phyloP scores from a whole-genome alignment of 2,113 vertebrate species.

The Piliocolobus tephrosceles region DNA sequence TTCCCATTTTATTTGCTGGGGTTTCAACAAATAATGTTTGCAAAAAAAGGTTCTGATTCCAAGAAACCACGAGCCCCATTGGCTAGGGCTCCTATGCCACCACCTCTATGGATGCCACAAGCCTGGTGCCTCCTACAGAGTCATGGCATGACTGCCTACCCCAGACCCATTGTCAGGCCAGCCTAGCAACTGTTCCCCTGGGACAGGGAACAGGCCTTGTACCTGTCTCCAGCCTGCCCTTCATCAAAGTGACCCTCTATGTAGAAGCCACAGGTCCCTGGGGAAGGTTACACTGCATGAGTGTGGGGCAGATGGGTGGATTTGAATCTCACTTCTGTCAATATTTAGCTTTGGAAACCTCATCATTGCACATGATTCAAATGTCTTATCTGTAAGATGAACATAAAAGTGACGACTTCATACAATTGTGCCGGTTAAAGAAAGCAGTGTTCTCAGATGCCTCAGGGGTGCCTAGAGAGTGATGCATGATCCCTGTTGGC shows the following conservation, averaged over 20 bases:
- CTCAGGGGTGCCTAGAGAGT: fast-evolving
- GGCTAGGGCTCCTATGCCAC: not conserved
- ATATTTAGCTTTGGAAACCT: not conserved
- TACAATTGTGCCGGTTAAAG: fast-evolving
- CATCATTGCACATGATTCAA: not conserved
- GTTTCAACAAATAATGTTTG: not conserved
- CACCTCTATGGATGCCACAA: fast-evolving
- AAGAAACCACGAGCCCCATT: fast-evolving
- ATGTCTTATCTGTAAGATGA: not conserved
- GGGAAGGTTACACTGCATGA: fast-evolving
- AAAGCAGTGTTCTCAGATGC: fast-evolving
- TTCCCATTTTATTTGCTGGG: not conserved
- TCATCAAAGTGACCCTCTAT: not conserved
- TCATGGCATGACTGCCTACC: not conserved
- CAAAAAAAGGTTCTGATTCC: not conserved
- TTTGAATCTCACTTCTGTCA: fast-evolving
- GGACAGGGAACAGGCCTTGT: too few relatives aligned
- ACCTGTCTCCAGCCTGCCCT: fast-evolving
- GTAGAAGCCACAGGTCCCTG: fast-evolving
- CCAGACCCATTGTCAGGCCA: too few relatives aligned
- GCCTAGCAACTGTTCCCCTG: too few relatives aligned
- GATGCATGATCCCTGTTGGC: not conserved
- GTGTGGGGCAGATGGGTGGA: fast-evolving
- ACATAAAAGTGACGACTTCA: fast-evolving
- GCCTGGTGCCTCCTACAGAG: fast-evolving